Conservation (phyloP, 1,140 invertebrate genomes). For the Propsilocerus akamusi region DNA sequence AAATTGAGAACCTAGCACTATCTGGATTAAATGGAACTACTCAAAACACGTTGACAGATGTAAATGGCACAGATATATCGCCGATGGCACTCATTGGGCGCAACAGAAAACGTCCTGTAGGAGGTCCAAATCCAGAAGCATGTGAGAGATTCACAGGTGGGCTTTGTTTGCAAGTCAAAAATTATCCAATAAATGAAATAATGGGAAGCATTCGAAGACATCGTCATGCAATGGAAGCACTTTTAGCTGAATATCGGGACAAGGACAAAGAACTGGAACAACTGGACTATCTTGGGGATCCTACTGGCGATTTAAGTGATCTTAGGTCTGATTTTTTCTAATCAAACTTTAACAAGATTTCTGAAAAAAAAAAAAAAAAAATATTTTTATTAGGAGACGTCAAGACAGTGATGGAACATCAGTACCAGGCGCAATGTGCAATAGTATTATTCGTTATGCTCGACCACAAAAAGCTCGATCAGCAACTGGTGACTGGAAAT, state of each 20-base stretch:
- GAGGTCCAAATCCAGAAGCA: slow-evolving; percentile 13
- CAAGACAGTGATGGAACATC: slow-evolving; percentile 24
- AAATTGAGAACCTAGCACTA: slow-evolving; percentile 19
- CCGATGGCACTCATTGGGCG: not conserved
- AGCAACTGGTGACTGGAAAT: slow-evolving; percentile 68
- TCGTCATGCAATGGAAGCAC: slow-evolving; percentile 42
- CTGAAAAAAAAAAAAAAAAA: not conserved
- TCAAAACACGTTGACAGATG: not conserved
- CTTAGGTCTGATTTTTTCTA: not conserved
- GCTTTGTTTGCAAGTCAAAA: slow-evolving; percentile 49
- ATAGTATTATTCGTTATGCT: slow-evolving; percentile 66
- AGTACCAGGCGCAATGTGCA: slow-evolving; percentile 45
- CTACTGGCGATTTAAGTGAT: not conserved
- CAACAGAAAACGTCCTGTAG: slow-evolving; percentile 7
- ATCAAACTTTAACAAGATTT: not conserved
- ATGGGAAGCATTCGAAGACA: slow-evolving; percentile 48
- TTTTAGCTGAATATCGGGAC: slow-evolving; percentile 47
- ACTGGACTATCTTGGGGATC: slow-evolving; percentile 19
- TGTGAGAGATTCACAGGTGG: slow-evolving; percentile 57
- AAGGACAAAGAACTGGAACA: slow-evolving; percentile 23
- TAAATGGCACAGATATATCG: slow-evolving; percentile 10
- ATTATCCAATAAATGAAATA: slow-evolving; percentile 71
- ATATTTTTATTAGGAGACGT: slow-evolving; percentile 28
- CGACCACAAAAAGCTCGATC: slow-evolving; percentile 62
- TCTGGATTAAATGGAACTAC: slow-evolving; percentile 18